phyloP scores from a whole-genome alignment of 1,140 invertebrate species.

The Aphaenogaster rudis region DNA sequence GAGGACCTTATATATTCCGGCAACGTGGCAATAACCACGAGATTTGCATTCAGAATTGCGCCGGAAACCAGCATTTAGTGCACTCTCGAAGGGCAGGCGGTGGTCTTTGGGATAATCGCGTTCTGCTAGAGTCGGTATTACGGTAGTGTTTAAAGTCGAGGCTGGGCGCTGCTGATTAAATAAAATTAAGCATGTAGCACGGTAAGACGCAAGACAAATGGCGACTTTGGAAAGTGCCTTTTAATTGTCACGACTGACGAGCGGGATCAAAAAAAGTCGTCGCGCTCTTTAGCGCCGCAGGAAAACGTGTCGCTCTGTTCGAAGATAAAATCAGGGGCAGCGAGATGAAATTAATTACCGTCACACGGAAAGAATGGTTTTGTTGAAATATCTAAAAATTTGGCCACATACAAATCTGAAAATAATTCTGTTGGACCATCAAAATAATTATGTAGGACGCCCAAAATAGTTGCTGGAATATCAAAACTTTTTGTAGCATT shows the following conservation, averaged over 20 bases:
- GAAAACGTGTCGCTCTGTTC: not conserved
- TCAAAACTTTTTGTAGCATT: too few relatives aligned
- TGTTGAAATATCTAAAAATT: too few relatives aligned
- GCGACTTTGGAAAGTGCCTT: slow-evolving; percentile 2
- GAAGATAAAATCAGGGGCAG: not conserved
- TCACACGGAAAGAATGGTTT: too few relatives aligned
- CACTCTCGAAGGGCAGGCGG: slow-evolving; percentile 28
- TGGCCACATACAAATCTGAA: too few relatives aligned
- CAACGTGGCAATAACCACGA: not conserved
- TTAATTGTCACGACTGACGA: slow-evolving; percentile 16
- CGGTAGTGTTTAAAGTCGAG: slow-evolving; percentile 24
- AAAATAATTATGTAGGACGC: too few relatives aligned
- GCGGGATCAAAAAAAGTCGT: not conserved
- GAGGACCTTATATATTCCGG: not conserved
- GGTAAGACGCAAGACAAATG: not conserved
- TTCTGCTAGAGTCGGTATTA: not conserved
- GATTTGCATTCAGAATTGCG: slow-evolving; percentile 33
- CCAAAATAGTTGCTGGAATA: too few relatives aligned
- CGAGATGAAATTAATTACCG: not conserved
- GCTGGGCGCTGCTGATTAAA: slow-evolving; percentile 12
- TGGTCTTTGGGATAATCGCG: slow-evolving; percentile 34
- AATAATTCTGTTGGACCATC: too few relatives aligned
- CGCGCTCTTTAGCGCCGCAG: not conserved
- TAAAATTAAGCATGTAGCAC: slow-evolving; percentile 51
- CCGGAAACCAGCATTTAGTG: slow-evolving; percentile 36